Evolutionary conservation across 1,140 invertebrate species (phyloP), one percentile per base, ranked within the genome.

Genomic region (Notospermus geniculatus): DNA sequence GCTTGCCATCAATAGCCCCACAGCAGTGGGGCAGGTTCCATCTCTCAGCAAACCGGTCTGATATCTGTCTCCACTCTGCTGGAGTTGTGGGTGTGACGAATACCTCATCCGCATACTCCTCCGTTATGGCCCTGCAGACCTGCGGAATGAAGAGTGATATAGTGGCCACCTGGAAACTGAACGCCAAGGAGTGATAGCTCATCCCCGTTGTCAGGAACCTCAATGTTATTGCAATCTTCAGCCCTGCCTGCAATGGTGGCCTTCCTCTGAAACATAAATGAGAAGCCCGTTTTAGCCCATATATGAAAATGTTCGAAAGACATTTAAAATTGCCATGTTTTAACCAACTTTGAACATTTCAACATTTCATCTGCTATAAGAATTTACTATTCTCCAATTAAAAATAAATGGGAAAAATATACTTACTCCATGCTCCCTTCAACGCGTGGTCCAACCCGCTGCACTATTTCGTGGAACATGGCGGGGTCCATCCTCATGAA

Each of bases 1-100:
- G 80, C 60, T 82, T 82, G 0, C 81, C 78, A 71, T 83, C 81
- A 11, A 63, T 45, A 9, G 61, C 64, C 32, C 60, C 64, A 43
- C 9, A 45, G 19, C 52, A n/a, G 28, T 62, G 60, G 17, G 25
- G 55, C 17, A 45, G 45, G 60, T 58, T 62, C 60, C 55, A 62
- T 30, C n/a, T 11, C 9, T 9, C 32, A 15, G 28, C 23, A 45
- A 65, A 65, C 53, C 32, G 23, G 32, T 28, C 19, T 2, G 59
- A 55, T 15, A 63, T 36, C 29, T 45, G 28, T 36, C 29, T 27
- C 57, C 62, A 64, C 29, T 52, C 62, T 9, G 59, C 59, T n/a
- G 30, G 32, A 36, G 50, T 43, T 22, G 5, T 36, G 2, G 64
- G 64, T 22, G 28, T 25, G 29, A 39, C 25, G n/a, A 55, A 61